These are phyloP conservation scores for Cranoglanis bouderius DNA, from an alignment of 2,113 vertebrate species.

Conservation along the genomic window DNA sequence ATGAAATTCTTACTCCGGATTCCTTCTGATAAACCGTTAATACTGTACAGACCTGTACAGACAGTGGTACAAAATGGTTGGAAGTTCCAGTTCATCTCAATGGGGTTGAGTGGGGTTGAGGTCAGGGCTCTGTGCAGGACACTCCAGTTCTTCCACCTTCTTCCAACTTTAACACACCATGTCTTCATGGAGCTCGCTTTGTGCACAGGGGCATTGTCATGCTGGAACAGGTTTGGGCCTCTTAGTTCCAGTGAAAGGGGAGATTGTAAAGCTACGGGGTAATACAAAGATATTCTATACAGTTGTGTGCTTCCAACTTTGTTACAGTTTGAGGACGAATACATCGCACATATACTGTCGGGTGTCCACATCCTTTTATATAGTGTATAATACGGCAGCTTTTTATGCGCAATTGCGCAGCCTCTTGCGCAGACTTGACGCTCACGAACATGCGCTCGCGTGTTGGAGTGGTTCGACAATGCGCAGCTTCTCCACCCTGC, in stretches of 20 bases:
- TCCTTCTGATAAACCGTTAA: background rate
- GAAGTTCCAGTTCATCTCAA: background rate
- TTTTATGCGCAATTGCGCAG: background rate
- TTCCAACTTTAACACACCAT: background rate
- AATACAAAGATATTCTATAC: background rate
- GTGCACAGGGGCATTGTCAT: background rate
- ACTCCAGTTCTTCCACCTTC: background rate
- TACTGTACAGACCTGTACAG: background rate
- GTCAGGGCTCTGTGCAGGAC: background rate
- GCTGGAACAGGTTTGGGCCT: background rate
- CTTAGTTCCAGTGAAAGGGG: background rate
- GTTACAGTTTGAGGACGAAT: background rate
- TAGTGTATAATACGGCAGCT: background rate
- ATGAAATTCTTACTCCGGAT: background rate
- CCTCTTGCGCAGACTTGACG: conserved; percentile 26
- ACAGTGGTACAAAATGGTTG: background rate
- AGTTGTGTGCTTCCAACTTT: too few species aligned
- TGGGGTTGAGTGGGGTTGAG: background rate
- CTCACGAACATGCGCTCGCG: background rate
- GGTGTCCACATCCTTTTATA: background rate
- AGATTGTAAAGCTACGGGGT: background rate
- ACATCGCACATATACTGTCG: too few species aligned
- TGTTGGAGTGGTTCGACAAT: conserved; percentile 40
- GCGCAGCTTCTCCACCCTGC: conserved; percentile 46
- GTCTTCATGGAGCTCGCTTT: background rate